A percentile compares a stretch with the other conserved stretches of the same genome.
Evolutionary conservation across 2,888 invertebrate genomes (phyloP).

Genomic region (Eupithecia insigniata): DNA sequence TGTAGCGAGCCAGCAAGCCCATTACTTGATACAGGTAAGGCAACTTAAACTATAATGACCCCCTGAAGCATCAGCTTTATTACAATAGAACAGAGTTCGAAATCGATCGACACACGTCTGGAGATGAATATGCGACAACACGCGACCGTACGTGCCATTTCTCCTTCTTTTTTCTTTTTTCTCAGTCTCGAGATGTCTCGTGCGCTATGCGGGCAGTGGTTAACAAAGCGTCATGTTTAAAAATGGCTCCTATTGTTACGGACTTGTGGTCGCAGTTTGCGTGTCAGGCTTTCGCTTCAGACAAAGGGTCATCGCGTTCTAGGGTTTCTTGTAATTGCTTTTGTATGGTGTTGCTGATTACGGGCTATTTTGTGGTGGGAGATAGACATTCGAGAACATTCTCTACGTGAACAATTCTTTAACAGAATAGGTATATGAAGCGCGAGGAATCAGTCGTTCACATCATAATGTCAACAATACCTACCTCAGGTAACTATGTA

Average conservation of each 20-base stretch:
- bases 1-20: slow-evolving; percentile 47
- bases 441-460: background rate
- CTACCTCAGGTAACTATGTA: too few species aligned
- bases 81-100: slow-evolving; percentile 37
- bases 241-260: slow-evolving; percentile 14
- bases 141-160: slow-evolving; percentile 52
- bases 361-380: slow-evolving; percentile 3
- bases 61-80: slow-evolving; percentile 9
- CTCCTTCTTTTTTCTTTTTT: slow-evolving; percentile 57
- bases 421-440: background rate
- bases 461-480: background rate
- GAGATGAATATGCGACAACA: slow-evolving; percentile 63
- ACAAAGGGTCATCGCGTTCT: slow-evolving; percentile 25
- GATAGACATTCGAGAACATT: background rate
- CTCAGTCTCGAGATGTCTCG: slow-evolving; percentile 59
- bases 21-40: slow-evolving; percentile 53
- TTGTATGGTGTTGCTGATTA: slow-evolving; percentile 12
- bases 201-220: slow-evolving; percentile 66
- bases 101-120: slow-evolving; percentile 37
- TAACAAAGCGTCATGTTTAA: slow-evolving; percentile 41
- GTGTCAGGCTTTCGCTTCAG: slow-evolving; percentile 3
- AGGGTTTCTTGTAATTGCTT: slow-evolving; percentile 20
- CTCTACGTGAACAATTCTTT: background rate
- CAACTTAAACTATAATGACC: slow-evolving; percentile 1
- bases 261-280: background rate